Conservation (phyloP, 2,113 vertebrate species). For the Camarhynchus parvulus region DNA sequence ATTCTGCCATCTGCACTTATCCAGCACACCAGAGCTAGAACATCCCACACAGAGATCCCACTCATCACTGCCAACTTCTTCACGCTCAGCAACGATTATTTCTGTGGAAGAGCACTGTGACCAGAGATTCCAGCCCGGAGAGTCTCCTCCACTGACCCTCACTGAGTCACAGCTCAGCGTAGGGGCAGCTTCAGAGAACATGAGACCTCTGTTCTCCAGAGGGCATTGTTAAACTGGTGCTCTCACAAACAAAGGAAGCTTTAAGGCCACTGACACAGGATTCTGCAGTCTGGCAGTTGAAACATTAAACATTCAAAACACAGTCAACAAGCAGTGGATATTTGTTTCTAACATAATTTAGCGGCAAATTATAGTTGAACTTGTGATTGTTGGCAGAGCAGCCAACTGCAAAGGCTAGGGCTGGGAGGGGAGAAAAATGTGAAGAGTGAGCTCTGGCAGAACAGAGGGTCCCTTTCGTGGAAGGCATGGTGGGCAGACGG, state of each 20-base stretch:
- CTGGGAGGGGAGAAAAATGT: not conserved
- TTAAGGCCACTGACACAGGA: not conserved
- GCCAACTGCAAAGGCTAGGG: not conserved
- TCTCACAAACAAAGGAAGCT: not conserved
- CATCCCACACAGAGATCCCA: not conserved
- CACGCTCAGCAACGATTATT: not conserved
- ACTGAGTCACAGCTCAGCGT: not conserved
- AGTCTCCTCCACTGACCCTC: not conserved
- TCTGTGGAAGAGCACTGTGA: not conserved
- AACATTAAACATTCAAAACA: constrained; percentile 11
- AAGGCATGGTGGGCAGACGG: not conserved
- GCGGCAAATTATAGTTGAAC: not conserved
- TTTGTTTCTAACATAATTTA: not conserved
- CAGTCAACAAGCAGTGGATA: not conserved
- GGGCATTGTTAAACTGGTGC: not conserved
- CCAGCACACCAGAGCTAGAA: not conserved
- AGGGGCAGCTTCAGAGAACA: not conserved
- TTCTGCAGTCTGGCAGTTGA: not conserved
- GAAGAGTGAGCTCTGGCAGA: not conserved
- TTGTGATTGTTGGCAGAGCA: constrained; percentile 8
- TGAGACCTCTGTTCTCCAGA: not conserved
- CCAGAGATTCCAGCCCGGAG: not conserved
- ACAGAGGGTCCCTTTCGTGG: not conserved
- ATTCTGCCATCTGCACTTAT: not conserved
- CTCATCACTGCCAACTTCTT: not conserved